These are phyloP conservation scores for Mantis religiosa DNA, from an alignment of 2,888 invertebrate genomes.

Conservation along the genomic window DNA sequence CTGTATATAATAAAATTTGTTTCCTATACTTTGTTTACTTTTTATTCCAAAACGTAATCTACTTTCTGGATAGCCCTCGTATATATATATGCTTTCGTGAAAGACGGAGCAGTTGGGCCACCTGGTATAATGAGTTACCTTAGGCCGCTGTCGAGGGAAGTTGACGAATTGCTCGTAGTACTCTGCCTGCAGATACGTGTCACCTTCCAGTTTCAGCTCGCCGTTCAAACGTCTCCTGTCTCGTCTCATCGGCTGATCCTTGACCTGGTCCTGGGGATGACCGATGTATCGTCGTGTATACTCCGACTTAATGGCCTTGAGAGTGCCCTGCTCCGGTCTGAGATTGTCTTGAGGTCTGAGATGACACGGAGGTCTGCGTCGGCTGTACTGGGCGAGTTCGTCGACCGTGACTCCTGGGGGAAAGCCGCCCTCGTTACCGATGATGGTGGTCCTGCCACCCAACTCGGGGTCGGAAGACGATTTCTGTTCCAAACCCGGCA, in stretches of 20 bases:
- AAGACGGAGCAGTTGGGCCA: too few species aligned
- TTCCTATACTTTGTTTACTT: too few species aligned
- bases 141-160: constrained; percentile 37
- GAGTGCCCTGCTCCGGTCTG: constrained; percentile 40
- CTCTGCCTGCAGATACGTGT: constrained; percentile 45
- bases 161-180: constrained; percentile 46
- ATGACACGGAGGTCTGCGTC: constrained; percentile 44
- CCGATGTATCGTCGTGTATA: constrained; percentile 34
- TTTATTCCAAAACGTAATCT: too few species aligned
- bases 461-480: constrained; percentile 30
- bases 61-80: too few species aligned
- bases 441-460: constrained; percentile 24
- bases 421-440: constrained; percentile 37
- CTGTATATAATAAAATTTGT: too few species aligned
- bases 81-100: too few species aligned
- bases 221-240: not conserved
- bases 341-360: constrained; percentile 40
- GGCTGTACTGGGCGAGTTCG: constrained; percentile 49
- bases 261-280: not conserved
- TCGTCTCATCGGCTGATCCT: not conserved
- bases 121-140: not conserved
- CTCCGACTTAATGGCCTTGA: constrained; percentile 42
- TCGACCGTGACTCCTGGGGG: constrained; percentile 53
- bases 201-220: constrained; percentile 48
- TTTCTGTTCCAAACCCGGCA: constrained; percentile 2